phyloP scores from a whole-genome alignment of 2,797 vertebrate species.

The Lutjanus argentimaculatus region DNA sequence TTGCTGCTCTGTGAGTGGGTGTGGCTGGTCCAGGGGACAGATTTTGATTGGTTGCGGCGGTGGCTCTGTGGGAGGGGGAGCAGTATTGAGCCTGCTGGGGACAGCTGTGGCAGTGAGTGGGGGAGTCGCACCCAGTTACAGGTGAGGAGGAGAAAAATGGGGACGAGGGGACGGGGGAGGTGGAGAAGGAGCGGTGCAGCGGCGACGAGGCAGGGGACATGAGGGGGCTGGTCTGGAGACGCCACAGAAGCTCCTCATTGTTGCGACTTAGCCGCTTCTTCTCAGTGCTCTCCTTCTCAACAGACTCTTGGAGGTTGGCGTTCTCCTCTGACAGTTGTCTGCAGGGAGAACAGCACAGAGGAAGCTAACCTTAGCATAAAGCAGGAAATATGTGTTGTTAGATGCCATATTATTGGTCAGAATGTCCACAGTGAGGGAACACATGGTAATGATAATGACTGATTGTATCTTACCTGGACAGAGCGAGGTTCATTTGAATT shows the following conservation, averaged over 20 bases:
- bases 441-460: neutral
- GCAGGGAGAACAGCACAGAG: slow-evolving; percentile 33
- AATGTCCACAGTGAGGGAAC: too few relatives aligned
- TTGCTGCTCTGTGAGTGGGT: slow-evolving; percentile 76
- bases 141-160: slow-evolving; percentile 77
- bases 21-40: slow-evolving; percentile 77
- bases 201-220: slow-evolving; percentile 90
- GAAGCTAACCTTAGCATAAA: neutral
- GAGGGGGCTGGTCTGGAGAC: slow-evolving; percentile 95
- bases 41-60: slow-evolving; percentile 71
- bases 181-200: slow-evolving; percentile 88
- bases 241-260: slow-evolving; percentile 98
- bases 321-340: slow-evolving; percentile 98
- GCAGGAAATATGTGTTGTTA: neutral
- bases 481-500: slow-evolving; percentile 91
- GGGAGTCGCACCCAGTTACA: slow-evolving; percentile 74
- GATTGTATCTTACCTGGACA: slow-evolving; percentile 90
- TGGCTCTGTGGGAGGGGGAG: slow-evolving; percentile 77
- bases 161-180: slow-evolving; percentile 81
- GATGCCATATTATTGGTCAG: neutral
- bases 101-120: slow-evolving; percentile 77
- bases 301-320: slow-evolving; percentile 93
- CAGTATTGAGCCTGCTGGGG: slow-evolving; percentile 74
- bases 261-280: slow-evolving; percentile 96
- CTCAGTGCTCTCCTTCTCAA: slow-evolving; percentile 95